Conservation (phyloP, 2,888 invertebrate genomes). For the Globia sparganii region DNA sequence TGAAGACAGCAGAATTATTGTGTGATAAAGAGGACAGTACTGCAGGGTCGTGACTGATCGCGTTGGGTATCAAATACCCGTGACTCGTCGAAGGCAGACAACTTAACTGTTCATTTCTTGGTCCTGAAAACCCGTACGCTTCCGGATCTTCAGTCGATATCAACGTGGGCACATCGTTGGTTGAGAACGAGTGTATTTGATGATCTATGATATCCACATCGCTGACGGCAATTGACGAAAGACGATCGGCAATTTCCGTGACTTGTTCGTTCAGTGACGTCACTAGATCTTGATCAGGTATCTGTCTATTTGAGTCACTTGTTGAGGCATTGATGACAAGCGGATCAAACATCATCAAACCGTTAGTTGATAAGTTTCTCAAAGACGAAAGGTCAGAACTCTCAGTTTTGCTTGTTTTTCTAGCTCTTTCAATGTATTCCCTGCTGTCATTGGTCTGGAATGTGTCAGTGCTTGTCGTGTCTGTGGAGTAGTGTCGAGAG, state of each 20-base stretch:
- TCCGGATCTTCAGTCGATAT: conserved; percentile 80
- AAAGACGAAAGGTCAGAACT: conserved; percentile 81
- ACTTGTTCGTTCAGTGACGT: conserved; percentile 89
- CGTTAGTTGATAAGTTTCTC: conserved; percentile 86
- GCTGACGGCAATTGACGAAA: conserved; percentile 83
- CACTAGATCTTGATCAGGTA: conserved; percentile 86
- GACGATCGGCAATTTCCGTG: conserved; percentile 86
- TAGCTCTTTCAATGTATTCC: conserved; percentile 68
- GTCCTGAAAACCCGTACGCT: conserved; percentile 74
- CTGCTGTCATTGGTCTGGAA: conserved; percentile 79
- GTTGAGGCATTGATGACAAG: conserved; percentile 85
- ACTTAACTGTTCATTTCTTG: conserved; percentile 84
- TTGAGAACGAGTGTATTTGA: conserved; percentile 86
- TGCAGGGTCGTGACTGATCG: conserved; percentile 90
- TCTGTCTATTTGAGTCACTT: conserved; percentile 76
- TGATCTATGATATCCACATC: conserved; percentile 82
- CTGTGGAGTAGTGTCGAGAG: conserved; percentile 67
- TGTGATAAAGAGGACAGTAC: conserved; percentile 89
- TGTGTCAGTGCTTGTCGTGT: conserved; percentile 80
- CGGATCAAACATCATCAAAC: conserved; percentile 89
- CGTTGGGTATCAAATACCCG: conserved; percentile 91
- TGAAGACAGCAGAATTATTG: conserved; percentile 86
- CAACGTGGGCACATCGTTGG: conserved; percentile 85
- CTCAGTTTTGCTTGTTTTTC: conserved; percentile 84
- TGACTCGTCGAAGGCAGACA: conserved; percentile 92